These are phyloP conservation scores for Hyaena hyaena DNA, from an alignment of 2,113 vertebrate species.

Conservation along the genomic window DNA sequence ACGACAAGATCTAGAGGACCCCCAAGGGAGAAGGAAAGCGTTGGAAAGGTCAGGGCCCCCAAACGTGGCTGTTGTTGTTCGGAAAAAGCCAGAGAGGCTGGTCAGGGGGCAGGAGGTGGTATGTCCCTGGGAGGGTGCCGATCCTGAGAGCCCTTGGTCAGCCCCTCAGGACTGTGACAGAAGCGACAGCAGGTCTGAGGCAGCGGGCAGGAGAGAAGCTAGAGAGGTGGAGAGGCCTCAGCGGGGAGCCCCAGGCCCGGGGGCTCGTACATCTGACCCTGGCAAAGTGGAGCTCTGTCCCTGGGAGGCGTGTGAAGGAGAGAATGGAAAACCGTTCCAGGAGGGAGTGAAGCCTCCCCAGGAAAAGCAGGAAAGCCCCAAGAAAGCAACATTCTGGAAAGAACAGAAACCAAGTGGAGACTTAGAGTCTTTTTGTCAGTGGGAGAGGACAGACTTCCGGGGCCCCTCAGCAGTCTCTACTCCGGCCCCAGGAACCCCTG, in stretches of 20 bases:
- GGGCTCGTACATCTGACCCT: background rate
- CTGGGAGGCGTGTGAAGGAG: constrained; percentile 13
- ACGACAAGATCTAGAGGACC: background rate
- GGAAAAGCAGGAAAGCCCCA: constrained; percentile 38
- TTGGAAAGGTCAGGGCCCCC: background rate
- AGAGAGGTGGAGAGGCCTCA: constrained; percentile 68
- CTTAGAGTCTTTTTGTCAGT: constrained; percentile 65
- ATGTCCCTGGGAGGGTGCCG: background rate
- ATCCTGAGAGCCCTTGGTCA: background rate
- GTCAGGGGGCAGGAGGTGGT: constrained; percentile 59
- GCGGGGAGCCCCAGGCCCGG: constrained; percentile 67
- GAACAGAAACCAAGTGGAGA: constrained; percentile 59
- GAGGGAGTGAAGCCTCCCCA: background rate
- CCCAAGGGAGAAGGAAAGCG: background rate
- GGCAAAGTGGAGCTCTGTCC: constrained; percentile 62
- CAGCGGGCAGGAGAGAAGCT: background rate
- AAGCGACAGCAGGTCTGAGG: background rate
- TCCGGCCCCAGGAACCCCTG: background rate
- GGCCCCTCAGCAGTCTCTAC: constrained; percentile 49
- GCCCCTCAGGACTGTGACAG: background rate
- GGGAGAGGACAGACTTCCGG: constrained; percentile 80
- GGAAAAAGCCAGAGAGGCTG: constrained; percentile 69
- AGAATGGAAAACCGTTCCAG: background rate
- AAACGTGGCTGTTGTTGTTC: background rate
- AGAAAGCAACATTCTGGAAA: constrained; percentile 20